Evolutionary conservation across 2,797 vertebrate species (phyloP), one percentile per base, ranked within the genome.

Genomic region (Myotis planiceps): DNA sequence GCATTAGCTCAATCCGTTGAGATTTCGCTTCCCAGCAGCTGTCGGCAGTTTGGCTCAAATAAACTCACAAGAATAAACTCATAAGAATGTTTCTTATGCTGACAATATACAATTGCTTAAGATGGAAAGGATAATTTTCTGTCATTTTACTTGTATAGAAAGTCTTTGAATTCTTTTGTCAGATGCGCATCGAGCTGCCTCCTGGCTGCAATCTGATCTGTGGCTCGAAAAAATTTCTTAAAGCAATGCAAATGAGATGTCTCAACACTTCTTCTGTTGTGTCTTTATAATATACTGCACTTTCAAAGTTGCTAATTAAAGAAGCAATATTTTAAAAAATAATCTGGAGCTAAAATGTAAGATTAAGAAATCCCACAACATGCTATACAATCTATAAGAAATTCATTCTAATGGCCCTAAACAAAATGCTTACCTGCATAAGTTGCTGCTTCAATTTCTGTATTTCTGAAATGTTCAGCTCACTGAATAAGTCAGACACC

Each of bases 391-490:
- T 9, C 39, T 90, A 7, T 4, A 88, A 32, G 21, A 60, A 55
- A 45, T 21, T 25, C 29, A 81, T 66, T 51, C 45, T 7, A 12
- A 16, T 0, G 60, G 37, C 18, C 58, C 45, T 16, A 9, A 3
- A 34, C 66, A 58, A 87, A 37, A n/a, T 93, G 66, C 98, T 97
- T 98, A 99, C 99, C 99, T 99, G 99, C 97, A 99, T 98, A 42
- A 99, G 99, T 88, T 99, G 99, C 98, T 99, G 99, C 96, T 99
- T 99, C 92, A 99, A 97, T 97, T 99, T 99, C 98, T 99, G 99
- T 98, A 99, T 99, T 98, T 99, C 99, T 1, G 99, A 99, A 98
- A 99, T 99, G 98, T 99, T 99, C 97, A 99, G 99, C 97, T 99
- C 99, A 76, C 99, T 99, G 99, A 99, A 99, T 96, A 99, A 99